Evolutionary conservation across 92 coral and sea anemone species (phyloP), one percentile per base, ranked within the genome.

Genomic region (Phenganax marumi): DNA sequence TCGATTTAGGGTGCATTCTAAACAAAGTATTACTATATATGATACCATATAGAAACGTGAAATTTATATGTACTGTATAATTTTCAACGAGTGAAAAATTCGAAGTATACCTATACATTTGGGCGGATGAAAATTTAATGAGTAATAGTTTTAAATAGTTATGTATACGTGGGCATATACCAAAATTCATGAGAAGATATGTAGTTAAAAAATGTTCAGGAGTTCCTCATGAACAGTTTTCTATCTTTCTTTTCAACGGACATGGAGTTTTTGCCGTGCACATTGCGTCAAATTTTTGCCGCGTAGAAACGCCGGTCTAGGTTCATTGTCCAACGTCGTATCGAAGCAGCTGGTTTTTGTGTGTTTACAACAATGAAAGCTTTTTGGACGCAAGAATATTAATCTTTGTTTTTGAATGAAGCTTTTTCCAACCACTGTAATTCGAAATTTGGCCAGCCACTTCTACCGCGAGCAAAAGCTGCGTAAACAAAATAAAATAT

Each of bases 51-150:
- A 33, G 43, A 33, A 1, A 33, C 43, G 43, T 33, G 43, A 33
- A 52, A 33, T 57, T 39, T 77, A 22, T 50, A 50, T 13, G n/a
- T n/a, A n/a, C n/a, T n/a, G n/a, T n/a, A 60, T 46, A 63, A 78
- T 46, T 78, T 33, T 61, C 43, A 6, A 46, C 19, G 60, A 60
- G 61, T 21, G 50, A 78, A 78, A 17, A 63, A 60, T 78, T 46
- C 72, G 43, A 54, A 78, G 83, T 78, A n/a, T n/a, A n/a, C n/a
- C n/a, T n/a, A n/a, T n/a, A 60, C 63, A 78, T 78, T 78, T 78
- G 73, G 73, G 73, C 72, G 72, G 70, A 78, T 78, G 61, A 56
- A 78, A 63, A 78, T 60, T 78, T 61, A 78, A 78, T 78, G 60
- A 78, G 73, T 78, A 46, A 33, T 61, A 48, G 2, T 1, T 61